Conservation (phyloP, 2,113 vertebrate genomes). For the Ranitomeya imitator region DNA sequence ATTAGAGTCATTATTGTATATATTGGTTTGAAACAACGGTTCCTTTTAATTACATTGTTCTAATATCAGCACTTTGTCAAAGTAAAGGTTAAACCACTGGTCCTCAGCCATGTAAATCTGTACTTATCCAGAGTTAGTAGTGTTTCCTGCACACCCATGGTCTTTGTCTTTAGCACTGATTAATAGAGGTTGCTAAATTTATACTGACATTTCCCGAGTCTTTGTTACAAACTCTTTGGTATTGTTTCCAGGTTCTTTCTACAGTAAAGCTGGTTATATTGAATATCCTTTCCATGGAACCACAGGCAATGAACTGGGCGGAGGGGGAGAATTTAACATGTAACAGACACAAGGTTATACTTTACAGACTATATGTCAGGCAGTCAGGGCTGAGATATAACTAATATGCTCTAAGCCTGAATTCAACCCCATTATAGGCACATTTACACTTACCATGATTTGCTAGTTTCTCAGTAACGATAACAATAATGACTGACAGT, state of each 20-base stretch:
- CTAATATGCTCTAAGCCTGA: background rate
- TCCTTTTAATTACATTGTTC: background rate
- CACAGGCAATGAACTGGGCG: background rate
- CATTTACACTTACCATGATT: no score
- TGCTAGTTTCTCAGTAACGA: no score
- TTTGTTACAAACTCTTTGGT: slow-evolving; percentile 51
- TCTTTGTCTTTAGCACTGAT: slow-evolving; percentile 72
- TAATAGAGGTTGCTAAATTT: slow-evolving; percentile 72
- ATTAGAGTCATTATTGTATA: background rate
- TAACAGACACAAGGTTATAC: background rate
- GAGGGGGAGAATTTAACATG: background rate
- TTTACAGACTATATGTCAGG: background rate
- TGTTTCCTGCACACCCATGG: slow-evolving; percentile 68
- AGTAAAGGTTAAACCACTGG: slow-evolving; percentile 69
- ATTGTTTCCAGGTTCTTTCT: slow-evolving; percentile 28
- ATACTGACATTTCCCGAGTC: slow-evolving; percentile 69
- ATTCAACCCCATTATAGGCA: no score
- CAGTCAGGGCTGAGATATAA: no score
- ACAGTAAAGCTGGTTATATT: background rate
- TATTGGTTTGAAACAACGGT: background rate
- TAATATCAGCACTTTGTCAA: background rate
- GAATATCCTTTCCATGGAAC: slow-evolving; percentile 13
- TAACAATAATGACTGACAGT: no score
- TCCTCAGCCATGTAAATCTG: slow-evolving; percentile 70
- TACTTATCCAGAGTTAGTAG: slow-evolving; percentile 68